Base-by-base conservation (phyloP, 1,140 invertebrate species). In the Pomacea maculata region DNA sequence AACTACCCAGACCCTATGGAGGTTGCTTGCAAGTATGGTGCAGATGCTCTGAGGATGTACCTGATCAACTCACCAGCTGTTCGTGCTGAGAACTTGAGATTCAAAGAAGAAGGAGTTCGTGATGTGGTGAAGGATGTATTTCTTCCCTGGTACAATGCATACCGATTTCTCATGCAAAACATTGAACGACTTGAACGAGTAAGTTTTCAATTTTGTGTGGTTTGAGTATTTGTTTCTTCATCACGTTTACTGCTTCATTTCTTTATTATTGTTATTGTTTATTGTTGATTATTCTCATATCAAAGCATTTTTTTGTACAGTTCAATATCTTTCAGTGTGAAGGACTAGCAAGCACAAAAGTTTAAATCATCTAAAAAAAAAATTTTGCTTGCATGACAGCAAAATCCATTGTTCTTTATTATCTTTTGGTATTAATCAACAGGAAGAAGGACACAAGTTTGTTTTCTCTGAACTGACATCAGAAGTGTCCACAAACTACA, bases 11-110 rank as follows among this genome's bases (percentile, higher is more conserved):
- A 99, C 93, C 98, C 98, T 2, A 93, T 97, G 91, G 94, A 96
- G 85, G 93, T 99, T 71, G 95, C 99, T 2, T 91, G 95, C 75
- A 97, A 98, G 90, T 99, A 97, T 92, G 98, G 99, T 21, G 98
- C 98, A 3, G 99, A 99, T 93, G 97, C 98, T 45, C 91, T 99
- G 10, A 94, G 98, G 83, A 92, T 99, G 7, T 99, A 99, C 91
- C 93, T 99, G 55, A 97, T 99, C 82, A 99, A 99, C 92, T 99
- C 98, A 5, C 99, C 99, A 1, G 98, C 99, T 61, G 99, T 99
- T 0, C 93, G 97, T 86, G 98, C 97, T 12, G 98, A 99, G 89
- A 99, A 97, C 92, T 93, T 99, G 52, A 92, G 95, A 76, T 99
- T 99, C 90, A 98, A 98, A 89, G 98, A 99, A 91, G 97, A 99